A percentile compares a stretch with the other conserved stretches of the same genome.
Conservation (phyloP, 2,888 invertebrate genomes). For the Ernsta delagoae region DNA sequence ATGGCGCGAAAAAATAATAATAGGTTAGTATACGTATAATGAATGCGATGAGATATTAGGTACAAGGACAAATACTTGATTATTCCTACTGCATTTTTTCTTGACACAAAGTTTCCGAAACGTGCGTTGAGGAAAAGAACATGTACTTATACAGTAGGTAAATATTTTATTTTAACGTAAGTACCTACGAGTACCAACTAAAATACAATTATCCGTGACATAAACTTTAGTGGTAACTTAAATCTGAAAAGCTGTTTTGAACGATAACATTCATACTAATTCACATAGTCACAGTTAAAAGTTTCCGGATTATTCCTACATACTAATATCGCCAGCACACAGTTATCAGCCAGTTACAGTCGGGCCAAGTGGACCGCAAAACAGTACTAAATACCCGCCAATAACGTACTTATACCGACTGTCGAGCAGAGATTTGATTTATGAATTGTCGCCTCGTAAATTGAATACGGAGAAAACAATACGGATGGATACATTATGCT, state of each 20-base stretch:
- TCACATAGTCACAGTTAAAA: background rate
- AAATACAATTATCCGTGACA: background rate
- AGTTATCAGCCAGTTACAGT: conserved; percentile 71
- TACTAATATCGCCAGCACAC: conserved; percentile 54
- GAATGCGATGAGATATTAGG: no score
- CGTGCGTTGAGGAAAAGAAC: no score
- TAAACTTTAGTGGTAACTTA: background rate
- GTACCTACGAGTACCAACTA: no score
- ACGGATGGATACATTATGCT: conserved; percentile 53
- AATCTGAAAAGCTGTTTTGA: background rate
- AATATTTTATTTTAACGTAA: no score
- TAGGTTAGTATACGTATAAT: no score
- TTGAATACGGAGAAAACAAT: conserved; percentile 54
- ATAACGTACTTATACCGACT: conserved; percentile 72
- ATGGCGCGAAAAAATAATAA: no score
- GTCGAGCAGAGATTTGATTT: conserved; percentile 69
- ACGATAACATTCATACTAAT: background rate
- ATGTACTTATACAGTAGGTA: no score
- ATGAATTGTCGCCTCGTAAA: conserved; percentile 65
- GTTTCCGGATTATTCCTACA: conserved; percentile 6
- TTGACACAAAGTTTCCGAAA: no score
- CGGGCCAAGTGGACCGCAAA: conserved; percentile 62
- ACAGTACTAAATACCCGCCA: conserved; percentile 67
- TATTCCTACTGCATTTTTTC: no score
- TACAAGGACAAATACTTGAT: no score